Conservation (phyloP, 37 sponge, comb jelly and placozoan genomes). For the Beroe ovata region DNA sequence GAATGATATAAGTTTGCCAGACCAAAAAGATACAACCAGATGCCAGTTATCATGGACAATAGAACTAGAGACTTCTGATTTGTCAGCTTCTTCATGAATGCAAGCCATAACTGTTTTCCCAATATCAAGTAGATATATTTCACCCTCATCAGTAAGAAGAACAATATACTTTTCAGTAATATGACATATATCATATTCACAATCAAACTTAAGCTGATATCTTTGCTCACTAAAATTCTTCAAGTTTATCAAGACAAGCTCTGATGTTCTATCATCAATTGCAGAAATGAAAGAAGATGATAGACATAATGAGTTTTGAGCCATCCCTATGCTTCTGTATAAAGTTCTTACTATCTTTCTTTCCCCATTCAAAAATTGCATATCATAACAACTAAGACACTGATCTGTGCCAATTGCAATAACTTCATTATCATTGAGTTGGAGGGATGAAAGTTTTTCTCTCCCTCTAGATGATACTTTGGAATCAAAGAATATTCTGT, state of each 20-base stretch:
- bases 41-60: conserved; percentile 7
- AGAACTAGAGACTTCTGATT: conserved; percentile 2
- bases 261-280: conserved; percentile 38
- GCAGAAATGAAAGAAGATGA: conserved; percentile 14
- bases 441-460: not conserved
- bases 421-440: not conserved
- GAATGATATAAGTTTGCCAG: conserved; percentile 3
- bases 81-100: not conserved
- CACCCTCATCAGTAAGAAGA: conserved; percentile 5
- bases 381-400: not conserved
- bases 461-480: not conserved
- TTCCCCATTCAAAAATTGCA: not conserved
- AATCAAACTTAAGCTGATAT: conserved; percentile 7
- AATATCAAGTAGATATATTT: not conserved
- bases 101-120: not conserved
- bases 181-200: conserved; percentile 23
- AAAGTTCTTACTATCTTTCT: not conserved
- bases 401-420: conserved; percentile 8
- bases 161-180: conserved; percentile 20
- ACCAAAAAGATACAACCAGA: conserved; percentile 10
- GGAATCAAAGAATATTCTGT: conserved; percentile 18
- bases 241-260: conserved; percentile 20
- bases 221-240: not conserved
- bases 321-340: not conserved
- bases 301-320: not conserved